Conservation (phyloP, 2,113 vertebrate genomes). For the Smithornis capensis region DNA sequence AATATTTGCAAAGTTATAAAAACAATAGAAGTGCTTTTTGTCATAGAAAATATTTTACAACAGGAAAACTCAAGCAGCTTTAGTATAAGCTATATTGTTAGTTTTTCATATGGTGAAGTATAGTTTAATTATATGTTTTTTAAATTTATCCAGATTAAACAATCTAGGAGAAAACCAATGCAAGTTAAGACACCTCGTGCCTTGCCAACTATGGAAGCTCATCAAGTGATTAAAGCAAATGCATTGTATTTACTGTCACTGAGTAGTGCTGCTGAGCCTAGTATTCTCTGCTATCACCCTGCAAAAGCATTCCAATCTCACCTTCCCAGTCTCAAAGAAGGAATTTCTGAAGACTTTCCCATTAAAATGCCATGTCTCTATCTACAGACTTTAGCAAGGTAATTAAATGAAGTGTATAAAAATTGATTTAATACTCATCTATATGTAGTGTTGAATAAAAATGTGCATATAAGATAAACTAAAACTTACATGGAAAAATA, state of each 20-base stretch:
- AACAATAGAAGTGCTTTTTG: background rate
- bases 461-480: background rate
- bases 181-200: conserved; percentile 95
- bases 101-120: background rate
- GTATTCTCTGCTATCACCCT: conserved; percentile 92
- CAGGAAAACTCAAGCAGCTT: background rate
- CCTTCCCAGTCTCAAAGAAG: conserved; percentile 95
- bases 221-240: conserved; percentile 97
- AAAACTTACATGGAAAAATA: background rate
- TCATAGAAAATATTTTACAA: background rate
- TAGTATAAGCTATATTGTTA: background rate
- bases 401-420: background rate
- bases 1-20: background rate
- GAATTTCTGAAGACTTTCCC: conserved; percentile 91
- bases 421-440: background rate
- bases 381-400: conserved; percentile 94
- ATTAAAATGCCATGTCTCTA: conserved; percentile 98
- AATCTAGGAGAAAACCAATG: conserved; percentile 92
- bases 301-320: conserved; percentile 90
- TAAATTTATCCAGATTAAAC: conserved; percentile 84
- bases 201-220: conserved; percentile 97
- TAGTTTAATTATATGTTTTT: background rate
- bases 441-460: background rate
- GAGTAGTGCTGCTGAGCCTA: conserved; percentile 95
- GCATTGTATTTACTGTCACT: conserved; percentile 93